phyloP scores from a whole-genome alignment of 2,797 vertebrate genomes.

The Pseudochaenichthys georgianus region DNA sequence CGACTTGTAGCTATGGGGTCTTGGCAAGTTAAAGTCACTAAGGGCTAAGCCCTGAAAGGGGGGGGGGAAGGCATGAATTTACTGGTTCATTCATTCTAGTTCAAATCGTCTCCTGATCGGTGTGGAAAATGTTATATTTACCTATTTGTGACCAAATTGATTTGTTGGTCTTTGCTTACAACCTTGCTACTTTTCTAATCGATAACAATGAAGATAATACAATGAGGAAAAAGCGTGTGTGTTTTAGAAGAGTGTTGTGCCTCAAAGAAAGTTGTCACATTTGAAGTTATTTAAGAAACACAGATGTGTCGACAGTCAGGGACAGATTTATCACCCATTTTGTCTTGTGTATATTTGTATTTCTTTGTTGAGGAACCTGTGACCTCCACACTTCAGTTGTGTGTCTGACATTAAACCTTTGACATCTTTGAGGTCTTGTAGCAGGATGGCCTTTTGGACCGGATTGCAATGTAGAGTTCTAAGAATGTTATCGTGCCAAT shows the following conservation, averaged over 20 bases:
- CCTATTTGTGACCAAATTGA: too few relatives aligned
- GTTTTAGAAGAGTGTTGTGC: background rate
- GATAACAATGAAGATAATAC: too few relatives aligned
- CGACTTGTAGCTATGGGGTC: slow-evolving; percentile 25
- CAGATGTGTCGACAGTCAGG: background rate
- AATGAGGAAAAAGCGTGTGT: background rate
- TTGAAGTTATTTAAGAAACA: background rate
- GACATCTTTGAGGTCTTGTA: too few relatives aligned
- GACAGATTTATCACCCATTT: too few relatives aligned
- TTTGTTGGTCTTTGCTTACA: too few relatives aligned
- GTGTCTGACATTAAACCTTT: too few relatives aligned
- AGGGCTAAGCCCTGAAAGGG: slow-evolving; percentile 4
- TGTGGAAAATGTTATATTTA: background rate
- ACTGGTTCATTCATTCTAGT: slow-evolving; percentile 40
- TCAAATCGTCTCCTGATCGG: slow-evolving; percentile 14
- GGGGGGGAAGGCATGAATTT: slow-evolving; percentile 12
- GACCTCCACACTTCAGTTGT: too few relatives aligned
- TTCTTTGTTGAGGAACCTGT: too few relatives aligned
- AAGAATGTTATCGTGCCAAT: background rate
- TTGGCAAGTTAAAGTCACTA: slow-evolving; percentile 8
- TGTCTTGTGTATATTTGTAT: too few relatives aligned
- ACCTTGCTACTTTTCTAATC: too few relatives aligned
- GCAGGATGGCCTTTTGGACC: background rate
- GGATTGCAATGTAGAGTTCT: background rate
- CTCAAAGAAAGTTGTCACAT: background rate